Evolutionary conservation across 2,797 vertebrate genomes (phyloP).

Genomic region (Pseudomugil tenellus): DNA sequence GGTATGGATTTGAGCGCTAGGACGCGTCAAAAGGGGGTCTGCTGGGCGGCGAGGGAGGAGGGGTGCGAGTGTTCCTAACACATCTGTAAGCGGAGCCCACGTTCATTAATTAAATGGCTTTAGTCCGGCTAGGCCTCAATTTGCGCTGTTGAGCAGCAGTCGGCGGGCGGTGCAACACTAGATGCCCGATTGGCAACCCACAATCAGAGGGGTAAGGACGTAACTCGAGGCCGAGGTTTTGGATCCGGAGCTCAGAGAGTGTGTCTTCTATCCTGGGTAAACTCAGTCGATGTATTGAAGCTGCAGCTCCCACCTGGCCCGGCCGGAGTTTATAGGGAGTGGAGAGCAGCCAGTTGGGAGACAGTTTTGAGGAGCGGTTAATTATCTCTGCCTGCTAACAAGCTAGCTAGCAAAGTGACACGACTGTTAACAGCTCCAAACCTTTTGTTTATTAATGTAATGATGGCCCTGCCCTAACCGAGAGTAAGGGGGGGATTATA

Average conservation of each 20-base stretch:
- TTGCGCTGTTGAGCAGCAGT: constrained; percentile 78
- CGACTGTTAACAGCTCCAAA: constrained; percentile 72
- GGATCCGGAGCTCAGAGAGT: constrained; percentile 44
- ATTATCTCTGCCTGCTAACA: constrained; percentile 79
- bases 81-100: constrained; percentile 83
- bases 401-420: constrained; percentile 84
- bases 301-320: constrained; percentile 65
- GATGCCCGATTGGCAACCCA: constrained; percentile 75
- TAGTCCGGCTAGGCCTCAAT: constrained; percentile 84
- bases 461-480: constrained; percentile 22
- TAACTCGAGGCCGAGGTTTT: constrained; percentile 82
- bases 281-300: constrained; percentile 37
- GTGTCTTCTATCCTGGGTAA: constrained; percentile 40
- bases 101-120: constrained; percentile 87
- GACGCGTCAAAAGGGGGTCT: constrained; percentile 62
- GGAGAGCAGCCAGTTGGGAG: constrained; percentile 56
- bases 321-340: constrained; percentile 56
- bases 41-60: constrained; percentile 68
- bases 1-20: constrained; percentile 58
- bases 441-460: constrained; percentile 67
- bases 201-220: constrained; percentile 77
- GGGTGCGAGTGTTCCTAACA: constrained; percentile 75
- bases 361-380: constrained; percentile 78
- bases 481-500: constrained; percentile 10
- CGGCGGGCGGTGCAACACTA: constrained; percentile 77